phyloP scores from a whole-genome alignment of 2,113 vertebrate species.

The Euleptes europaea region DNA sequence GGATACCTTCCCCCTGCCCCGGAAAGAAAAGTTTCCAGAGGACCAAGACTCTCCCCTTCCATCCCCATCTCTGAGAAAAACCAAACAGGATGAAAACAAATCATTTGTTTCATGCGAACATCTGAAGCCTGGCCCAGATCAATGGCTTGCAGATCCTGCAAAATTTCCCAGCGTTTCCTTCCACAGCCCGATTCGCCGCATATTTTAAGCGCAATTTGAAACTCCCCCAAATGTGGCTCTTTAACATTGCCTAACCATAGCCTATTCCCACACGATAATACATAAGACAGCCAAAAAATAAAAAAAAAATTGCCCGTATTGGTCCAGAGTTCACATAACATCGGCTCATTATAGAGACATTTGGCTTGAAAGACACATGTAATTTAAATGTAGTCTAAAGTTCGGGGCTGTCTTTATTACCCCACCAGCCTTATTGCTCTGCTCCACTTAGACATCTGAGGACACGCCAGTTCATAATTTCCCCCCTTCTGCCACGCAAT shows the following conservation, averaged over 20 bases:
- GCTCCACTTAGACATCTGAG: not conserved
- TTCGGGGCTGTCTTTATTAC: conserved; percentile 9
- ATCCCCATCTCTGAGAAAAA: not conserved
- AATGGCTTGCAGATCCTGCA: not conserved
- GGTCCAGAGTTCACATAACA: not conserved
- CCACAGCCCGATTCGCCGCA: not conserved
- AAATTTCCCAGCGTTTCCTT: not conserved
- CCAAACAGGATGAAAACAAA: not conserved
- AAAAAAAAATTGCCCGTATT: not conserved
- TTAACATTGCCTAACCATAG: conserved; percentile 9
- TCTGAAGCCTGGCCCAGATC: not conserved
- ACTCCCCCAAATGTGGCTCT: not conserved
- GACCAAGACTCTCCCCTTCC: not conserved
- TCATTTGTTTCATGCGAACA: not conserved
- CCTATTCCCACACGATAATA: conserved; percentile 16
- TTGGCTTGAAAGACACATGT: conserved; percentile 4
- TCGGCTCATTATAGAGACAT: not conserved
- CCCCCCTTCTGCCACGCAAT: conserved; percentile 10
- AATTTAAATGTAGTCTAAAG: conserved; percentile 23
- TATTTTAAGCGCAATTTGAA: conserved; percentile 12
- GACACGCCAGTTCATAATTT: not conserved
- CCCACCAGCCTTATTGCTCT: not conserved
- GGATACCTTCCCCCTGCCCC: not conserved
- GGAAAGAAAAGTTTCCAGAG: not conserved
- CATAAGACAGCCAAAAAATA: not conserved